Conservation (phyloP, 2,888 invertebrate genomes). For the Nomada fucata region DNA sequence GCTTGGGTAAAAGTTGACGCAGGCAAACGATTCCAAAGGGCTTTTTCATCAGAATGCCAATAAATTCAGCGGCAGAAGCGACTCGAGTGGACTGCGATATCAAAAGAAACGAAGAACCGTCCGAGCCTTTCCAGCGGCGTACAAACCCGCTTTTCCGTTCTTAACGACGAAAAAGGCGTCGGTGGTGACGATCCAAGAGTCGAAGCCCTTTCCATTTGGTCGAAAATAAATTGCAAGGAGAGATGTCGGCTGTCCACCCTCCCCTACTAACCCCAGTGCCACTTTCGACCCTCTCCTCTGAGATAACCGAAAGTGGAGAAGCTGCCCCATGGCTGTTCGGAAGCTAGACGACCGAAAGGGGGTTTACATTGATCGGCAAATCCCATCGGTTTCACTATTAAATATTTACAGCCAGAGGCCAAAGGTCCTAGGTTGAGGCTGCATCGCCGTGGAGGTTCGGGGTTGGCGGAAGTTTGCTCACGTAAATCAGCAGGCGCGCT, state of each 20-base stretch:
- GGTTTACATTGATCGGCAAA: slow-evolving; percentile 73
- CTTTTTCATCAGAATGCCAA: slow-evolving; percentile 74
- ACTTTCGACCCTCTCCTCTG: slow-evolving; percentile 23
- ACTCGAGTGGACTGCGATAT: slow-evolving; percentile 64
- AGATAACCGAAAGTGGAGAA: slow-evolving; percentile 38
- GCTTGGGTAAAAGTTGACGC: background rate
- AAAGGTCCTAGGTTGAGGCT: slow-evolving; percentile 43
- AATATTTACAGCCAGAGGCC: slow-evolving; percentile 72
- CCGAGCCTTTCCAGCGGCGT: slow-evolving; percentile 18
- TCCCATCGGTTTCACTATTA: slow-evolving; percentile 73
- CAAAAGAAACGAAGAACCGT: slow-evolving; percentile 61
- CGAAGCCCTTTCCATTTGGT: slow-evolving; percentile 56
- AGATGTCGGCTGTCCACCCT: slow-evolving; percentile 25
- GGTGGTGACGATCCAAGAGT: slow-evolving; percentile 46
- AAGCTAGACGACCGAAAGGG: slow-evolving; percentile 63
- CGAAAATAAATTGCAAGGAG: slow-evolving; percentile 66
- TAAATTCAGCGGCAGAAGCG: slow-evolving; percentile 65
- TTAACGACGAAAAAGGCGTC: slow-evolving; percentile 48
- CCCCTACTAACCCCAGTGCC: background rate
- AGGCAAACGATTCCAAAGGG: slow-evolving; percentile 47
- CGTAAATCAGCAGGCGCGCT: slow-evolving; percentile 15
- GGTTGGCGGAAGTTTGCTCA: slow-evolving; percentile 10
- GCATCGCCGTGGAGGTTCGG: slow-evolving; percentile 41
- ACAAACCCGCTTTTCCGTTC: slow-evolving; percentile 43
- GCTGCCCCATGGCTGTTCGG: slow-evolving; percentile 45